Base-by-base conservation (phyloP, 2,797 vertebrate species). In the Champsocephalus esox region DNA sequence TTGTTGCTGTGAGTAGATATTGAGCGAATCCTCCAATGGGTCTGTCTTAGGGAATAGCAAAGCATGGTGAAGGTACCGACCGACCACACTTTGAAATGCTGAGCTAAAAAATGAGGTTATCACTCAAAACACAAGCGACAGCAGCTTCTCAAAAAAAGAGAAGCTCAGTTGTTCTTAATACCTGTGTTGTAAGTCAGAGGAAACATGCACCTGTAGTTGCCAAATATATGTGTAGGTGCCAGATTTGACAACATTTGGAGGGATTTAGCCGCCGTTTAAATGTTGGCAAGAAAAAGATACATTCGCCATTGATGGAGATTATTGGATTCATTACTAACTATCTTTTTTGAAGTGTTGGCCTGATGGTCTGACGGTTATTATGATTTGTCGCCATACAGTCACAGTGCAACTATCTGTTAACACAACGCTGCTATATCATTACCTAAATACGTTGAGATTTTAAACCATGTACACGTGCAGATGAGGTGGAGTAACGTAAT, bases 21-120 rank as follows among this genome's bases (percentile, higher is more conserved):
- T 14, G 32, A 72, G 70, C 58, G 38, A 48, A 58, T 80, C 64
- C 64, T 78, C 69, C 2, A 2, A 2, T 24, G 49, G 79, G 50
- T 73, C 44, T 52, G 21, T 75, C 54, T 56, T 32, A 8, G 56
- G 66, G 73, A 75, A 61, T 11, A 68, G 44, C 41, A 56, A 38
- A 38, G 32, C 46, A 57, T 2, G 72, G 14, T n/a, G 59, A 84
- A 72, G 46, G 28, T 78, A 62, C 55, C 41, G 28, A 70, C 56
- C 80, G 28, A 70, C 56, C 80, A 76, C 13, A 21, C 71, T 77
- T 71, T 77, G 34, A 81, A 67, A 76, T 5, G 12, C 6, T 66
- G 24, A 48, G 14, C 79, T 59, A 3, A 73, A 58, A 79, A 77
- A 84, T 77, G 1, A 73, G 77, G 70, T 82, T 77, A 85, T 82